Percentiles rank a stretch among this genome's conserved stretches.
phyloP scores from a whole-genome alignment of 2,113 vertebrate genomes.

The Kobus ellipsiprymnus region DNA sequence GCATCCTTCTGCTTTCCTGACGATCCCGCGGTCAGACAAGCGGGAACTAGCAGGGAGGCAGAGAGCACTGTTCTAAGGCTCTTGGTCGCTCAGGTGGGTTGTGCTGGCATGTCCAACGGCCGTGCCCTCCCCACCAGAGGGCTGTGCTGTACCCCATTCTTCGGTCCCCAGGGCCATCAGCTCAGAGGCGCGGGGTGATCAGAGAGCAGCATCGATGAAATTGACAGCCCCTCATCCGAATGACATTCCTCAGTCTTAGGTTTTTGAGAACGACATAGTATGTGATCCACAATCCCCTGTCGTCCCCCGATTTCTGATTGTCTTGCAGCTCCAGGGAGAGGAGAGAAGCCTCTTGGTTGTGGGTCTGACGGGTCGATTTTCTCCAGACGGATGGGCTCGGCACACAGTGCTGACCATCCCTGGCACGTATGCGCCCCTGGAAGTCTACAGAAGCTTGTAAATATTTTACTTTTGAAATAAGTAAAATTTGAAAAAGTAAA shows the following conservation, averaged over 20 bases:
- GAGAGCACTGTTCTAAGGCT: conserved; percentile 19
- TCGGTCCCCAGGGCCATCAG: background rate
- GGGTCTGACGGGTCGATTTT: background rate
- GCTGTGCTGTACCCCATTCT: background rate
- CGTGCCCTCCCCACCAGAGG: no score
- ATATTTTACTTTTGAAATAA: background rate
- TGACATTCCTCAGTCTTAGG: background rate
- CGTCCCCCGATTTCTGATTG: accelerated
- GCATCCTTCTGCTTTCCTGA: background rate
- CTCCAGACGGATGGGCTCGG: background rate
- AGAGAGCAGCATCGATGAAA: background rate
- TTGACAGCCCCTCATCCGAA: background rate
- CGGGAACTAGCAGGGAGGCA: conserved; percentile 55
- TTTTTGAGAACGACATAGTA: background rate
- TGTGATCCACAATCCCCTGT: background rate
- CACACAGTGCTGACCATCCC: background rate
- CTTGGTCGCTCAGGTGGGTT: background rate
- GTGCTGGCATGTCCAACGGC: background rate
- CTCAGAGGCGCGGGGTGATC: accelerated
- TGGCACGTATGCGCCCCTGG: accelerated
- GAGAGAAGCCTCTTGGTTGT: background rate
- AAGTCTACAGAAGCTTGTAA: background rate
- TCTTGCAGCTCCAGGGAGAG: background rate
- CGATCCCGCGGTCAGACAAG: conserved; percentile 48
- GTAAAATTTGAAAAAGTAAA: no score